A percentile compares a stretch with the other conserved stretches of the same genome.
Conservation (phyloP, 2,888 invertebrate species). For the Xanthorhoe designata region DNA sequence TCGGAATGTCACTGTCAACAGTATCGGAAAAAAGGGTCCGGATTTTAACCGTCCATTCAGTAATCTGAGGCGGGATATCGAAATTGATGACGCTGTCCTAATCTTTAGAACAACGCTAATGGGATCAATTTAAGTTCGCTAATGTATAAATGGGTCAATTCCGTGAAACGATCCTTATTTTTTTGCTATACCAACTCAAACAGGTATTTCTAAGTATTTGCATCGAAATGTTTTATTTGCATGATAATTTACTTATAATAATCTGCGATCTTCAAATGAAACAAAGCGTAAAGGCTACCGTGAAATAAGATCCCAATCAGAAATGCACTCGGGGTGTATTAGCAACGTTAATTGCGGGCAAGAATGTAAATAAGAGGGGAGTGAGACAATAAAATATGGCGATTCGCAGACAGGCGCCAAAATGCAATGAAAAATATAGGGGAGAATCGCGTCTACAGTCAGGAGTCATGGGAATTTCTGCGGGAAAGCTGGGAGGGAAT, state of each 20-base stretch:
- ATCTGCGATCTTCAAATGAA: slow-evolving; percentile 36
- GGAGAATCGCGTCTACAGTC: slow-evolving; percentile 51
- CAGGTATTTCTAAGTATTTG: slow-evolving; percentile 29
- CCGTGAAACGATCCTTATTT: slow-evolving; percentile 25
- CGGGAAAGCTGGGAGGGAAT: slow-evolving; percentile 75
- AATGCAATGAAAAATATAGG: slow-evolving; percentile 59
- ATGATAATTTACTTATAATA: slow-evolving; percentile 32
- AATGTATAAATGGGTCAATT: slow-evolving; percentile 32
- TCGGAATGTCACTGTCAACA: slow-evolving; percentile 75
- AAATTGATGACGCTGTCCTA: slow-evolving; percentile 40
- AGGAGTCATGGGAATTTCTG: slow-evolving; percentile 73
- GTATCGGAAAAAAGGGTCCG: slow-evolving; percentile 67
- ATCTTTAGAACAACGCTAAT: slow-evolving; percentile 43
- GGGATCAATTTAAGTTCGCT: slow-evolving; percentile 43
- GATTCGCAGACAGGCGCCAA: slow-evolving; percentile 64
- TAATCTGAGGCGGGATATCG: slow-evolving; percentile 42
- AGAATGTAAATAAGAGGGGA: slow-evolving; percentile 48
- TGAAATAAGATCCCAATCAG: slow-evolving; percentile 44
- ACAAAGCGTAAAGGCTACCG: slow-evolving; percentile 40
- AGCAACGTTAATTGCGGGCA: slow-evolving; percentile 43
- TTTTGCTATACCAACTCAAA: slow-evolving; percentile 25
- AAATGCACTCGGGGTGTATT: slow-evolving; percentile 41
- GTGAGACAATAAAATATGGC: slow-evolving; percentile 46
- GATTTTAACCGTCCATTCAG: slow-evolving; percentile 50
- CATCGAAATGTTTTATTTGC: slow-evolving; percentile 34